Evolutionary conservation across 2,888 invertebrate species (phyloP).

Genomic region (Hydriomena furcata): DNA sequence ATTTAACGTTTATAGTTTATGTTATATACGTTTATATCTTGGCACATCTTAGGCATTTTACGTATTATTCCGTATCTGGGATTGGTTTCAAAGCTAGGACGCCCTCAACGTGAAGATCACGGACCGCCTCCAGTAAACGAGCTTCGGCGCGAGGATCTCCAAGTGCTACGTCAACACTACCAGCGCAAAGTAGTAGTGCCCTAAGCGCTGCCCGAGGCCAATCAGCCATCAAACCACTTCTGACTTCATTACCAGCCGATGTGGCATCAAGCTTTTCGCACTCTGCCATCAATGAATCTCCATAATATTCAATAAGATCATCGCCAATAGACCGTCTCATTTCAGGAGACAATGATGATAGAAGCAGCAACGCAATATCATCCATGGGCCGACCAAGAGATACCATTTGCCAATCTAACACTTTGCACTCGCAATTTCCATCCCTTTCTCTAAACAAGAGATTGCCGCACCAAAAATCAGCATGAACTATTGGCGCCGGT

Average conservation of each 20-base stretch:
- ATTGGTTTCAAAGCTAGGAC: slow-evolving; percentile 83
- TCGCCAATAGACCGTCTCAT: slow-evolving; percentile 86
- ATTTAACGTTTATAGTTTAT: neutral
- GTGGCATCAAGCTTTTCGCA: slow-evolving; percentile 85
- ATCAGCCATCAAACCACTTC: slow-evolving; percentile 80
- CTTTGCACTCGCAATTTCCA: slow-evolving; percentile 85
- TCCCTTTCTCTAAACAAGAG: slow-evolving; percentile 85
- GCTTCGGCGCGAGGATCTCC: slow-evolving; percentile 90
- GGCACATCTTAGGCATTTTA: slow-evolving; percentile 50
- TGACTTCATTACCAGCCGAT: slow-evolving; percentile 76
- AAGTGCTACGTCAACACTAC: slow-evolving; percentile 91
- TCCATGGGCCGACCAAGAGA: slow-evolving; percentile 90
- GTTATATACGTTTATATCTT: slow-evolving; percentile 35
- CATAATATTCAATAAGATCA: slow-evolving; percentile 87
- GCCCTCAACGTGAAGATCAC: slow-evolving; percentile 88
- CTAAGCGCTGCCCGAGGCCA: slow-evolving; percentile 88
- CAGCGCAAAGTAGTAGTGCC: slow-evolving; percentile 90
- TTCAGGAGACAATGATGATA: slow-evolving; percentile 89
- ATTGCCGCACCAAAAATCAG: slow-evolving; percentile 94
- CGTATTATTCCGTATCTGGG: slow-evolving; percentile 56
- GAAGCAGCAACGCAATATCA: slow-evolving; percentile 88
- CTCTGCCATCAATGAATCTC: slow-evolving; percentile 84
- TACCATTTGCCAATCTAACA: slow-evolving; percentile 94
- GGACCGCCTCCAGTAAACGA: slow-evolving; percentile 88
- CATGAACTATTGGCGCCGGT: slow-evolving; percentile 91